Evolutionary conservation across 2,113 vertebrate species (phyloP).

Genomic region (Aldabrachelys gigantea): DNA sequence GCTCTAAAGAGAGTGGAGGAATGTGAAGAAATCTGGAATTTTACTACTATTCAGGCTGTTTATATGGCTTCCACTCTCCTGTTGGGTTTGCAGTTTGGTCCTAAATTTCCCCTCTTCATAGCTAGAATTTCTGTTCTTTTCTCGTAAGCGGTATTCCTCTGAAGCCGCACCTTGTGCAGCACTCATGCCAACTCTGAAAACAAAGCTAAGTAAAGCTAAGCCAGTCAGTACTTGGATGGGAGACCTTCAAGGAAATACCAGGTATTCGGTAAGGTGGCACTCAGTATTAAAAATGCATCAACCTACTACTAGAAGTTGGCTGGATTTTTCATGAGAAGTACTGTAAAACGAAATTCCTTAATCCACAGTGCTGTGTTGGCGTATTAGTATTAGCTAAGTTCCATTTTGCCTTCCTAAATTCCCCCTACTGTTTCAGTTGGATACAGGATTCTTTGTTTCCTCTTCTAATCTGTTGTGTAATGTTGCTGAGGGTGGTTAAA

Average conservation of each 20-base stretch:
- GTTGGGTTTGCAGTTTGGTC: background rate
- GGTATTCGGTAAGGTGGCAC: background rate
- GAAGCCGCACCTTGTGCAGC: background rate
- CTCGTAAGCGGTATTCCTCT: background rate
- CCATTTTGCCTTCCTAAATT: background rate
- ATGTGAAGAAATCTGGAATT: background rate
- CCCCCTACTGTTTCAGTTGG: background rate
- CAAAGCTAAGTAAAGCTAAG: background rate
- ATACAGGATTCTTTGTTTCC: background rate
- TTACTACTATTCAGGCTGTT: background rate
- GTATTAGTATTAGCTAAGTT: background rate
- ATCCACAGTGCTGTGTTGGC: background rate
- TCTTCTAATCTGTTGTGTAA: background rate
- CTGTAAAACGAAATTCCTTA: background rate
- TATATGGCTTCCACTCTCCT: background rate
- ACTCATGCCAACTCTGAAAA: background rate
- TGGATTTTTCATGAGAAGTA: background rate
- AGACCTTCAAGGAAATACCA: background rate
- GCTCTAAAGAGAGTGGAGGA: accelerated
- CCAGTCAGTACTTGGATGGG: accelerated
- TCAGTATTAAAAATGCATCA: background rate
- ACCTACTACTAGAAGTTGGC: background rate
- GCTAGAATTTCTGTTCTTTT: background rate
- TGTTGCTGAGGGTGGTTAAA: background rate
- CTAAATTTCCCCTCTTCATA: background rate